Evolutionary conservation across 2,113 vertebrate genomes (phyloP), one percentile per base, ranked within the genome.

Genomic region (Holacanthus passer): DNA sequence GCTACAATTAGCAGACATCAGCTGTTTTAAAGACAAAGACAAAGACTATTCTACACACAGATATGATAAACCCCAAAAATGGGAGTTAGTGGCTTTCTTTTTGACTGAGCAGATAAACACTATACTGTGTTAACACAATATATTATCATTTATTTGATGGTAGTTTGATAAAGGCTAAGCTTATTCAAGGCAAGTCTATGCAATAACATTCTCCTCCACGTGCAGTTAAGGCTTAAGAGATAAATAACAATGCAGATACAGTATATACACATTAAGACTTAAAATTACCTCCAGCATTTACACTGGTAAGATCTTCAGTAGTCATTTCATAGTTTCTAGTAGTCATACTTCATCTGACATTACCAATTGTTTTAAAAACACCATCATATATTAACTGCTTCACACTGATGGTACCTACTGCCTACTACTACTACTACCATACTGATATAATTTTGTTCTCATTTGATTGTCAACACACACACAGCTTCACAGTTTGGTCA

Each of bases 271-370:
- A 71, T 35, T 77, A 60, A 78, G 20, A 75, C 29, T 81, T 58
- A 72, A 76, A 90, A 90, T 82, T 11, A 72, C 20, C 75, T 39
- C 45, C 37, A 68, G 76, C 82, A 88, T 89, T 81, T 90, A 90
- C 91, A 90, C 45, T 58, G 45, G 55, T 80, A 69, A 69, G 70
- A 80, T 77, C 39, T 52, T 92, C 87, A 93, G 91, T 90, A 92
- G 91, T 91, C 75, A 72, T 86, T 80, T 82, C 31, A 62, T 66
- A 72, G 59, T 48, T 60, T 79, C 19, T 81, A 85, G 81, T 83
- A 82, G 67, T 91, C 73, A 81, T 45, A 65, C 66, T 31, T 83
- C n/a, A 81, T 76, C 22, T 29, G 37, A 76, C 52, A 66, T 31
- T 56, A 55, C 63, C 35, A n/a, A 16, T 7, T 0, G 3, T 5